Evolutionary conservation across 2,797 vertebrate species (phyloP).

Genomic region (Macropodus opercularis): DNA sequence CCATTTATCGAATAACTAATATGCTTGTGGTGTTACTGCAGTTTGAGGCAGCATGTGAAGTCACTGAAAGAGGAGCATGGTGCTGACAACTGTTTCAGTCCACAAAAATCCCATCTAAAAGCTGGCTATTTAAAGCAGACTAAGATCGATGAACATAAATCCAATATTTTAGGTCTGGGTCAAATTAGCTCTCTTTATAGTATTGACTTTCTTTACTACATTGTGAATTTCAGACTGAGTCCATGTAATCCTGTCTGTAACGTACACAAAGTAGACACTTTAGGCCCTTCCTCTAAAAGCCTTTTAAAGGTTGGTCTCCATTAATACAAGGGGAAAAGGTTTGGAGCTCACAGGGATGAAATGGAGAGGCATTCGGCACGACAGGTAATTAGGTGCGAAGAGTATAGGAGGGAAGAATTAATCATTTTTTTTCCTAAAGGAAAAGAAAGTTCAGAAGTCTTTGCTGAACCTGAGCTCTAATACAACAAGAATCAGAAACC

Average conservation of each 20-base stretch:
- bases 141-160: no score
- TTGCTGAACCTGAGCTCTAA: background rate
- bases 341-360: slow-evolving; percentile 30
- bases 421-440: slow-evolving; percentile 1
- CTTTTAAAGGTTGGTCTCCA: slow-evolving; percentile 49
- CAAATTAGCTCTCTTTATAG: no score
- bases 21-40: no score
- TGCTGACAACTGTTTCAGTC: no score
- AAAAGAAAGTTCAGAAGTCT: slow-evolving; percentile 8
- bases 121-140: no score
- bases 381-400: slow-evolving; percentile 31
- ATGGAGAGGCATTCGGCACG: slow-evolving; percentile 8
- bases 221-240: background rate
- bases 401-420: slow-evolving; percentile 18
- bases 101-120: no score
- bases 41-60: no score
- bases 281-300: slow-evolving; percentile 41
- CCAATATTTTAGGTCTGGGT: no score
- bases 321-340: slow-evolving; percentile 36
- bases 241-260: slow-evolving; percentile 16
- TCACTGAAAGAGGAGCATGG: no score
- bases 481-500: slow-evolving; percentile 1
- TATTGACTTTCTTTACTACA: no score
- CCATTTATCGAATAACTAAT: no score
- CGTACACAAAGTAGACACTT: slow-evolving; percentile 12